These are phyloP conservation scores for Ursus arctos DNA, from an alignment of 2,113 vertebrate species.

Conservation along the genomic window DNA sequence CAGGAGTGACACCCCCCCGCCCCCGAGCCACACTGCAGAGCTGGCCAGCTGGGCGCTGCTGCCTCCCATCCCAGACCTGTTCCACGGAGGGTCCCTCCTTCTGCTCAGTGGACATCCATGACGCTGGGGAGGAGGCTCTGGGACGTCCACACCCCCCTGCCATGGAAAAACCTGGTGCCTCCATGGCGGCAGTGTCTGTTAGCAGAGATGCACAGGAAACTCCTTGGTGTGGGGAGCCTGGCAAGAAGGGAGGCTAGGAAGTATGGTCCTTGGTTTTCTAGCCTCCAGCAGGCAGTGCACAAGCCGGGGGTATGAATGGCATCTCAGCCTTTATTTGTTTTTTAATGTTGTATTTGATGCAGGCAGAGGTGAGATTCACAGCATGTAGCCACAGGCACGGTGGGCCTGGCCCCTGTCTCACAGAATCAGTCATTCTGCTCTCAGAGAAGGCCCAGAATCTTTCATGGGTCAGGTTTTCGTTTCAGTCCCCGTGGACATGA, in stretches of 20 bases:
- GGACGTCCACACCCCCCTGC: not conserved
- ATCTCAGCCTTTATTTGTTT: not conserved
- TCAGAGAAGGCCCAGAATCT: not conserved
- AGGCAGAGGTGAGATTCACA: not conserved
- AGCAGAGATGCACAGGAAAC: not conserved
- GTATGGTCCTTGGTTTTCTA: not conserved
- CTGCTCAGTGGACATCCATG: accelerated
- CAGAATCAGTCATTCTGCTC: not conserved
- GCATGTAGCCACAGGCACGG: not conserved
- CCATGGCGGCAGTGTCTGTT: not conserved
- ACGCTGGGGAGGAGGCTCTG: not conserved
- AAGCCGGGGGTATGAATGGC: not conserved
- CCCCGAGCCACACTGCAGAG: not conserved
- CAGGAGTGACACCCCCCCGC: not conserved
- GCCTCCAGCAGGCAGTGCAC: not conserved
- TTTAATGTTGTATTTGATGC: not conserved
- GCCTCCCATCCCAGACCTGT: not conserved
- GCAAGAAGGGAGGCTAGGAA: not conserved
- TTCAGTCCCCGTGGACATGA: not conserved
- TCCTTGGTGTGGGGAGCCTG: not conserved
- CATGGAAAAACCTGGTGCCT: accelerated
- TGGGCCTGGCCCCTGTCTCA: not conserved
- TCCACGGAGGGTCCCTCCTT: accelerated
- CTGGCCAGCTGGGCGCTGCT: accelerated
- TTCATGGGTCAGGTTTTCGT: not conserved